Evolutionary conservation across 2,113 vertebrate species (phyloP).

Genomic region (rabbit (Oryctolagus cuniculus)): mOryCun1.1 NC_091439.1:51937001-51937500

Average conservation of each 20-base stretch:
- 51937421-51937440: not conserved
- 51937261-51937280: not conserved
- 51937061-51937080: slow-evolving; percentile 17
- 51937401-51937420: not conserved
- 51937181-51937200: not conserved
- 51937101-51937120: not conserved
- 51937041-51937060: not conserved
- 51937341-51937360: not conserved
- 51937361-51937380: not conserved
- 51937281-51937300: not conserved
- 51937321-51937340: slow-evolving; percentile 33
- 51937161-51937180: not conserved
- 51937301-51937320: not conserved
- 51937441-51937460: not conserved
- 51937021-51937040: not conserved
- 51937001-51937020: not conserved
- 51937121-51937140: not conserved
- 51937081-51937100: not conserved
- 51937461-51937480: not conserved
- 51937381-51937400: not conserved
- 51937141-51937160: not conserved
- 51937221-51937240: not conserved
- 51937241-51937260: not conserved
- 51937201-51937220: not conserved
- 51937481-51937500: not conserved